A percentile compares a stretch with the other conserved stretches of the same genome.
phyloP scores from a whole-genome alignment of 1,140 invertebrate genomes.

The Drosophila mayri region DNA sequence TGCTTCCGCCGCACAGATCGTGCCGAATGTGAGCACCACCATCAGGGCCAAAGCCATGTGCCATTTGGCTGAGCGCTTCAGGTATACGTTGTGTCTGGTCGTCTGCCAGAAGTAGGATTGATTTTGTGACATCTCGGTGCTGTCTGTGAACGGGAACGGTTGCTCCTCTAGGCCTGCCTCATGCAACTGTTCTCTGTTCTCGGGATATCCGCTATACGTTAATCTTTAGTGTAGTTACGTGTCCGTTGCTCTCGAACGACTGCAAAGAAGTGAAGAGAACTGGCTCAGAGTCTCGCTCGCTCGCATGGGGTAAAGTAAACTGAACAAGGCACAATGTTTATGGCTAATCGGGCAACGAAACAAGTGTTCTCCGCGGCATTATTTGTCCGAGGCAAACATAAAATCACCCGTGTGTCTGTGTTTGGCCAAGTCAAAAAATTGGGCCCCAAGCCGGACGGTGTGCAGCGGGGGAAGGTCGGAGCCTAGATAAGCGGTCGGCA shows the following conservation, averaged over 20 bases:
- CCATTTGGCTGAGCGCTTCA: slow-evolving; percentile 80
- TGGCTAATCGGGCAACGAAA: slow-evolving; percentile 61
- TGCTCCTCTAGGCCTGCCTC: slow-evolving; percentile 27
- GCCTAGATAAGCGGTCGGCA: slow-evolving; percentile 60
- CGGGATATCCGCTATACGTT: slow-evolving; percentile 4
- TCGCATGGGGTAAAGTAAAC: slow-evolving; percentile 33
- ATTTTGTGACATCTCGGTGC: slow-evolving; percentile 81
- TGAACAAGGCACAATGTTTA: slow-evolving; percentile 26
- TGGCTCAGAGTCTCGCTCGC: slow-evolving; percentile 28
- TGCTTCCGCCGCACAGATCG: slow-evolving; percentile 75
- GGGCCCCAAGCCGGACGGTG: slow-evolving; percentile 5
- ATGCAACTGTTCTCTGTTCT: slow-evolving; percentile 28
- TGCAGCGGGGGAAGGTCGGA: slow-evolving; percentile 20
- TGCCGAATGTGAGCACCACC: slow-evolving; percentile 80
- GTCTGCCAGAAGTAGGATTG: slow-evolving; percentile 85
- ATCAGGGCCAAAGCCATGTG: slow-evolving; percentile 79
- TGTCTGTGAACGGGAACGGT: slow-evolving; percentile 27
- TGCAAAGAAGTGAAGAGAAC: slow-evolving; percentile 57
- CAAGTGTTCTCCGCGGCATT: slow-evolving; percentile 54
- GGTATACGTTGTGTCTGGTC: slow-evolving; percentile 83
- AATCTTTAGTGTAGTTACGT: slow-evolving; percentile 39
- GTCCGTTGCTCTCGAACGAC: slow-evolving; percentile 55
- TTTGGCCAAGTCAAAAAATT: slow-evolving; percentile 43
- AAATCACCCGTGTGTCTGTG: slow-evolving; percentile 41
- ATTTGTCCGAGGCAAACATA: slow-evolving; percentile 52